Percentiles rank a stretch among this genome's conserved stretches.
phyloP scores from a whole-genome alignment of 2,888 invertebrate genomes.

The Meganola albula region DNA sequence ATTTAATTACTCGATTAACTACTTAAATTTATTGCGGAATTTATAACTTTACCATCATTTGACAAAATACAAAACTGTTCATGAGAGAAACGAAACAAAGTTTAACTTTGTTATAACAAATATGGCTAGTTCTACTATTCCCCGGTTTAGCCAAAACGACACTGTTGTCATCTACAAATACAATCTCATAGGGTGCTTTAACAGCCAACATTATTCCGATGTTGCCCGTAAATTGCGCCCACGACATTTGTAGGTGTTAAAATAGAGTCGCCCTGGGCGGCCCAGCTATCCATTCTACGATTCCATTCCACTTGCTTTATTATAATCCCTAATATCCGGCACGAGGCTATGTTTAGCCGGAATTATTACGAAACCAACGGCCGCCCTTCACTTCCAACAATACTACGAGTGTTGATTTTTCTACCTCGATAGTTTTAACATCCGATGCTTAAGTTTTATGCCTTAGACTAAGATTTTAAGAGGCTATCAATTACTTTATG shows the following conservation, averaged over 20 bases:
- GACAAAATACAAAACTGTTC: too few relatives aligned
- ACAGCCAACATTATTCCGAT: too few relatives aligned
- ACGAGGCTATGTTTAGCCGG: constrained; percentile 59
- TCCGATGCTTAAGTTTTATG: not conserved
- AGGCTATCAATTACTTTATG: not conserved
- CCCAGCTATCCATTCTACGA: constrained; percentile 48
- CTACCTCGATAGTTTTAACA: constrained; percentile 22
- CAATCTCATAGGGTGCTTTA: too few relatives aligned
- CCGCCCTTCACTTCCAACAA: constrained; percentile 29
- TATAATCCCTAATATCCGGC: constrained; percentile 76
- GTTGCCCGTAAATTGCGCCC: constrained; percentile 69
- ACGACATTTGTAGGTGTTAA: constrained; percentile 69
- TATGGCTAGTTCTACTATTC: too few relatives aligned
- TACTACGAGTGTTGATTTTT: constrained; percentile 28
- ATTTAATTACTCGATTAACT: too few relatives aligned
- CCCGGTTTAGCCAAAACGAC: too few relatives aligned
- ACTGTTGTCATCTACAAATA: too few relatives aligned
- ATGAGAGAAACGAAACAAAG: too few relatives aligned
- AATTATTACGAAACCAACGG: constrained; percentile 42
- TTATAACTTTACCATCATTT: too few relatives aligned
- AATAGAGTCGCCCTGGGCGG: constrained; percentile 74
- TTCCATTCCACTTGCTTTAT: constrained; percentile 72
- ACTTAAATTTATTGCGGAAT: too few relatives aligned
- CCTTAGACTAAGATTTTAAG: not conserved
- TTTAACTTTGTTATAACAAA: too few relatives aligned